Percentiles rank a stretch among this genome's conserved stretches.
Evolutionary conservation across 2,888 invertebrate genomes (phyloP).

Genomic region (Drosophila monieri): DNA sequence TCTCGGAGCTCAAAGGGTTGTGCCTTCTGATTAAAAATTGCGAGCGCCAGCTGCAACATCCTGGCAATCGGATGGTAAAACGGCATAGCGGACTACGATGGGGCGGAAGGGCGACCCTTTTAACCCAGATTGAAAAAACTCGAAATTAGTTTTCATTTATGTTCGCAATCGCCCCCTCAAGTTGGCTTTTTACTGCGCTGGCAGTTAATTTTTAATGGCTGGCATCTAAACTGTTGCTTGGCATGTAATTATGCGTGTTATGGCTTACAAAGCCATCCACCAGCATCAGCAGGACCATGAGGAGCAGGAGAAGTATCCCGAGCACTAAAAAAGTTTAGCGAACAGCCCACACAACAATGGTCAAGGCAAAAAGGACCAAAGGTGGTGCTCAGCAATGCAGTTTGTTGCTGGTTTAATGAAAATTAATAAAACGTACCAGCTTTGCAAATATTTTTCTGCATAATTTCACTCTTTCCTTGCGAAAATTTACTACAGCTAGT

Average conservation of each 20-base stretch:
- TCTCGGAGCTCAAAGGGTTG: constrained; percentile 57
- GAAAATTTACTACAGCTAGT: neutral
- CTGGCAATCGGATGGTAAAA: constrained; percentile 8
- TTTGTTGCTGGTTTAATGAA: constrained; percentile 60
- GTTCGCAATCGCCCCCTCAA: constrained; percentile 33
- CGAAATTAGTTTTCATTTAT: constrained; percentile 80
- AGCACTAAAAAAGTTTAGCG: constrained; percentile 1
- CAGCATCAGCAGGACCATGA: constrained; percentile 18
- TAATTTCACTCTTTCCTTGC: constrained; percentile 10
- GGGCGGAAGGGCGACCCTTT: constrained; percentile 57
- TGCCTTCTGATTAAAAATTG: constrained; percentile 69
- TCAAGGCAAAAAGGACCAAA: constrained; percentile 33
- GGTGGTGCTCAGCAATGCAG: constrained; percentile 40
- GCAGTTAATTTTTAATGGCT: constrained; percentile 76
- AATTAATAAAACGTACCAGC: constrained; percentile 51
- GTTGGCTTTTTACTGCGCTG: constrained; percentile 51
- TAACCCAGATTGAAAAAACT: constrained; percentile 79
- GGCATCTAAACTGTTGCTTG: constrained; percentile 68
- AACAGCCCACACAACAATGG: constrained; percentile 25
- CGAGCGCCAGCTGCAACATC: constrained; percentile 53
- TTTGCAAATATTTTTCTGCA: constrained; percentile 17
- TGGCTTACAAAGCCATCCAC: constrained; percentile 47
- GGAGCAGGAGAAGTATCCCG: constrained; percentile 4
- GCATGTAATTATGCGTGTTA: constrained; percentile 73
- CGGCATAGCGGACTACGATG: neutral